A percentile compares a stretch with the other conserved stretches of the same genome.
phyloP scores from a whole-genome alignment of 2,113 vertebrate genomes.

The Apus apus region DNA sequence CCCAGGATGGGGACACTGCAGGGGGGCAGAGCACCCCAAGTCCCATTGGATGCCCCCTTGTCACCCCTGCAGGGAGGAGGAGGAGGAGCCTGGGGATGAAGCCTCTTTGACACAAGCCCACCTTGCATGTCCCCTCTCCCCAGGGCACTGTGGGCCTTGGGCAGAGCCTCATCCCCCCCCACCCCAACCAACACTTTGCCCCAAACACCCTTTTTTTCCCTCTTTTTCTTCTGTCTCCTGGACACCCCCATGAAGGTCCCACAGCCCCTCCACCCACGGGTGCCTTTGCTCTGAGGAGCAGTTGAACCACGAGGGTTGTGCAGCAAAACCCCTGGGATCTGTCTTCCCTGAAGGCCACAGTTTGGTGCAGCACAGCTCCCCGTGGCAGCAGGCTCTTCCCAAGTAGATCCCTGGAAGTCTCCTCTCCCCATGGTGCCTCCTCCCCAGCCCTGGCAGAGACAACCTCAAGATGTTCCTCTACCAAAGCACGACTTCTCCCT shows the following conservation, averaged over 20 bases:
- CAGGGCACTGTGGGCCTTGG: not conserved
- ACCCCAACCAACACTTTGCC: not conserved
- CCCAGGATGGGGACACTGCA: rapidly evolving
- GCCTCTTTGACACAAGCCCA: not conserved
- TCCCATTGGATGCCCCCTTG: not conserved
- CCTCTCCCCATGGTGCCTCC: not conserved
- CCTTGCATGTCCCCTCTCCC: not conserved
- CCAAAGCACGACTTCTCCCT: not conserved
- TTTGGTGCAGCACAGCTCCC: not conserved
- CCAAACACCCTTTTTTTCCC: not conserved
- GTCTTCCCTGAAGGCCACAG: not conserved
- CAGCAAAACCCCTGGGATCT: not conserved
- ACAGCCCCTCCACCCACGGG: rapidly evolving
- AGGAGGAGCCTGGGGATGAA: not conserved
- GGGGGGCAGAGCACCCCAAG: not conserved
- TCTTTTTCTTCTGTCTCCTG: not conserved
- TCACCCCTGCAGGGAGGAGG: not conserved
- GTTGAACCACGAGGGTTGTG: not conserved
- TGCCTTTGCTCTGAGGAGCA: not conserved
- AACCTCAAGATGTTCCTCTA: not conserved
- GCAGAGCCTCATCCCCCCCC: not conserved
- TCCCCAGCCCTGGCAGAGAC: not conserved
- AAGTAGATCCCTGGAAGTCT: not conserved
- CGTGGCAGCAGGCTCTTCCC: not conserved
- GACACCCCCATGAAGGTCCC: not conserved